Base-by-base conservation (phyloP, 1,140 invertebrate species). In the Heliconius hermathena region DNA sequence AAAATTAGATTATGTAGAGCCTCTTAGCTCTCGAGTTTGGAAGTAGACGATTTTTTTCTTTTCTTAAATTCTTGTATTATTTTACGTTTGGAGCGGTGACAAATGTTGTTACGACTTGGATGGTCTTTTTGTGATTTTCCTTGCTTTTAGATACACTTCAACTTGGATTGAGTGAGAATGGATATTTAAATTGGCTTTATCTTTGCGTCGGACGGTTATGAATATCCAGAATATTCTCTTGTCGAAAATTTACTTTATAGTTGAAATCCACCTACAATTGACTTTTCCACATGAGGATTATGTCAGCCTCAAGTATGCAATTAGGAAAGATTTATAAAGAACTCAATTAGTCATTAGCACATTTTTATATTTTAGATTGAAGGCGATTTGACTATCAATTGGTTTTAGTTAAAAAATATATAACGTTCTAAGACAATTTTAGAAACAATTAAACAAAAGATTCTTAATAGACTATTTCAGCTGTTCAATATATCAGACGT, bases 1-100 rank as follows among this genome's bases (percentile, higher is more conserved):
- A 89, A 93, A 94, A 94, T 94, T 94, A 90, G 90, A 94, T 94
- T 94, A 91, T 83, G 78, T 82, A 91, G 89, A 90, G 89, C 80
- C 77, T 82, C 83, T 29, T 66, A 89, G 88, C 89, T 87, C 88
- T 90, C 87, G 84, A 91, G 85, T 87, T 90, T 88, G 78, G 81
- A 75, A 71, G 76, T 81, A 52, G 74, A 29, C 60, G 78, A 80
- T 82, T 78, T 76, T 46, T 81, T 81, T 81, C 79, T 72, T 70
- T 70, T 81, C 80, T 76, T 77, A 77, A 79, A 66, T 83, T 81
- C 60, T n/a, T 73, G 57, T 70, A 20, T 70, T 73, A 57, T 73
- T 79, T 79, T 71, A 74, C 73, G 57, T 71, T 80, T n/a, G 52
- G 49, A 26, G 49, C 46, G 57, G 49, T 33, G 54, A 80, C 71